phyloP scores from a whole-genome alignment of 2,888 invertebrate genomes.

The Cantharis nigra region DNA sequence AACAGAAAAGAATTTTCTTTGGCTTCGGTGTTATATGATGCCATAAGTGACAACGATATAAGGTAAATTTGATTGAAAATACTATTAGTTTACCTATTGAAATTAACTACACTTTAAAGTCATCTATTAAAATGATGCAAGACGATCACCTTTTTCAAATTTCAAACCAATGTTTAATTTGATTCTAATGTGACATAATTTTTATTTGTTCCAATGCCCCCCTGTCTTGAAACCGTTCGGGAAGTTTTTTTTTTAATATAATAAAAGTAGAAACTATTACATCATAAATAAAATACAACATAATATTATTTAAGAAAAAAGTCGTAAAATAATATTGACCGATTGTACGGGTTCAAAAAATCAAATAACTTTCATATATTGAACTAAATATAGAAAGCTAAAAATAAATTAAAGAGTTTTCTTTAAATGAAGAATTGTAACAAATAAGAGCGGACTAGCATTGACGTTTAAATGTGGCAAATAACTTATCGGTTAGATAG shows the following conservation, averaged over 20 bases:
- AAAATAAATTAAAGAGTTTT: too few species aligned
- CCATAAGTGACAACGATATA: conserved; percentile 34
- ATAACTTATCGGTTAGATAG: too few species aligned
- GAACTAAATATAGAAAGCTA: too few species aligned
- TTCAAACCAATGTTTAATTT: neutral
- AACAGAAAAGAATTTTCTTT: conserved; percentile 38
- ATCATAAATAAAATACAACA: too few species aligned
- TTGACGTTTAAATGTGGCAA: too few species aligned
- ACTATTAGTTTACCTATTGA: neutral
- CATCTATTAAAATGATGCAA: neutral
- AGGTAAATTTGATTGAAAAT: conserved; percentile 11
- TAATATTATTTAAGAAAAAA: too few species aligned
- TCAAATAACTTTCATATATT: too few species aligned
- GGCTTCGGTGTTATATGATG: conserved; percentile 39
- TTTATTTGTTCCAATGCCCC: neutral
- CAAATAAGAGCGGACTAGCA: too few species aligned
- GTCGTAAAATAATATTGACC: too few species aligned
- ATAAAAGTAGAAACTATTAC: neutral
- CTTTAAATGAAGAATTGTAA: too few species aligned
- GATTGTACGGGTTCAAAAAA: too few species aligned
- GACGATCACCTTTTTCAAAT: neutral
- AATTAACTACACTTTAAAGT: neutral
- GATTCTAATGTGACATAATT: neutral
- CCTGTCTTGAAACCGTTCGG: neutral
- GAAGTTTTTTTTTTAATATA: neutral